A percentile compares a stretch with the other conserved stretches of the same genome.
Evolutionary conservation across 37 sponge, comb jelly and placozoan species (phyloP).

Genomic region (Oscarella lobularis): DNA sequence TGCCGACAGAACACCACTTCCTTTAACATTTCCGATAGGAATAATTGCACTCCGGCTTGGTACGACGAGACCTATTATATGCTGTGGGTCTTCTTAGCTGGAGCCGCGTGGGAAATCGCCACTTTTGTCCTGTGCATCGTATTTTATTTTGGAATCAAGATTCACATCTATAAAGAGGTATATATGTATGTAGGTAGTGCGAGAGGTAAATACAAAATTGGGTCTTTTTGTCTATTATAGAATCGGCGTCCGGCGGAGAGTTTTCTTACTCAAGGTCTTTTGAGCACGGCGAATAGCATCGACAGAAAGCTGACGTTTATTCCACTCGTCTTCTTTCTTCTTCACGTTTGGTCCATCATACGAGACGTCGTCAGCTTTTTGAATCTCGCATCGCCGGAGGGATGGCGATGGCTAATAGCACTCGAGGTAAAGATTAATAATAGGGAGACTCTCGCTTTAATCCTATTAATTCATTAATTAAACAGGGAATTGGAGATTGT

Average conservation of each 20-base stretch:
- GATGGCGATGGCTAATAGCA: too few species aligned
- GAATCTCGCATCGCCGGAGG: too few species aligned
- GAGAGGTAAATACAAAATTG: too few species aligned
- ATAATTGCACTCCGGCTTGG: background rate
- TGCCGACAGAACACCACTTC: too few species aligned
- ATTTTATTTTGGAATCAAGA: background rate
- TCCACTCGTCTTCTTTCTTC: background rate
- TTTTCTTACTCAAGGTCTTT: background rate
- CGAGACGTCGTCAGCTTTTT: background rate
- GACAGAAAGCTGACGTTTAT: background rate
- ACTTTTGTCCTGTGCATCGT: background rate
- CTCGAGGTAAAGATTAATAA: too few species aligned
- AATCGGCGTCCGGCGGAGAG: background rate
- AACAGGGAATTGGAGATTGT: background rate
- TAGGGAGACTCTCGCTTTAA: too few species aligned
- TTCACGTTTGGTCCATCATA: background rate
- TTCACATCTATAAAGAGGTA: background rate
- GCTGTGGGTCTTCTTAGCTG: background rate
- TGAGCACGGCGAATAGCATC: background rate
- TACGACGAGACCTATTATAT: background rate
- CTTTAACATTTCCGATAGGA: background rate
- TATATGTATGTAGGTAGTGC: too few species aligned
- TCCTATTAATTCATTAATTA: background rate
- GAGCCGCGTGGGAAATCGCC: background rate
- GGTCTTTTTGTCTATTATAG: too few species aligned